These are phyloP conservation scores for Meloidogyne floridensis DNA, from an alignment of 1,140 invertebrate species.

Conservation along the genomic window DNA sequence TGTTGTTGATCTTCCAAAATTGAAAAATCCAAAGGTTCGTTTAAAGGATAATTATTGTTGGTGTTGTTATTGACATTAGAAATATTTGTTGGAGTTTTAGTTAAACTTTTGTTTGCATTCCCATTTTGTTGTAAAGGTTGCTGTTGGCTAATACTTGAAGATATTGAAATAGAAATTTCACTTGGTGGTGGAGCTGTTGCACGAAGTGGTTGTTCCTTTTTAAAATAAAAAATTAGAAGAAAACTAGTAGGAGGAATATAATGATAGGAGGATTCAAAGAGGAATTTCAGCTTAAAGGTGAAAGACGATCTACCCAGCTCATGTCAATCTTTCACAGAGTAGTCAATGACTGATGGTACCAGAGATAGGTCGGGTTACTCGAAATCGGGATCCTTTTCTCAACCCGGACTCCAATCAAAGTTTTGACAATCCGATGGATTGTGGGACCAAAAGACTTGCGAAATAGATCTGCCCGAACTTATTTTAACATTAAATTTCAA, in stretches of 20 bases:
- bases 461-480: too few relatives aligned
- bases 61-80: neutral
- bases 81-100: neutral
- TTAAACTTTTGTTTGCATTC: constrained; percentile 22
- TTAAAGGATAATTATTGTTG: neutral
- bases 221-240: neutral
- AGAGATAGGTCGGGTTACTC: too few relatives aligned
- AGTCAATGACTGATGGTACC: too few relatives aligned
- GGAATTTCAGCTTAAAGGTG: too few relatives aligned
- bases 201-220: constrained; percentile 14
- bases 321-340: too few relatives aligned
- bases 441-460: too few relatives aligned
- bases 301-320: too few relatives aligned
- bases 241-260: too few relatives aligned
- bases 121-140: constrained; percentile 23
- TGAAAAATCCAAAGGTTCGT: neutral
- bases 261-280: too few relatives aligned
- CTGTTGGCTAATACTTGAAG: constrained; percentile 29
- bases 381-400: too few relatives aligned
- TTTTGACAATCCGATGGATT: too few relatives aligned
- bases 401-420: too few relatives aligned
- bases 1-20: constrained; percentile 17
- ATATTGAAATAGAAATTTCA: constrained; percentile 38
- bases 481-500: neutral
- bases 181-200: constrained; percentile 51